phyloP scores from a whole-genome alignment of 2,797 vertebrate species.

The Nasua narica region DNA sequence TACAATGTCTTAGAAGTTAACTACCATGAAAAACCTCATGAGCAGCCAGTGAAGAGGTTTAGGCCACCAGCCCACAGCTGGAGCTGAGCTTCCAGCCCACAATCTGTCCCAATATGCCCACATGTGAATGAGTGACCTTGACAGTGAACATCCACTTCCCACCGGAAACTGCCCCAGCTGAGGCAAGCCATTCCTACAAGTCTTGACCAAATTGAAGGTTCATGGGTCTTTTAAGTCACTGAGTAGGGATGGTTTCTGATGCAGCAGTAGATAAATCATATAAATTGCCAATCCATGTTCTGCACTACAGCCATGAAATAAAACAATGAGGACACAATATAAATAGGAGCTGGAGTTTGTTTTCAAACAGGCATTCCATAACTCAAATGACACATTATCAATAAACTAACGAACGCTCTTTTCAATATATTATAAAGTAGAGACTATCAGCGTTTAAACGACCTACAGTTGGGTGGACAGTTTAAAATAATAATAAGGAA shows the following conservation, averaged over 20 bases:
- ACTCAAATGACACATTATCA: neutral
- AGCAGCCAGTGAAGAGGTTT: neutral
- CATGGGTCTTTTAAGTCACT: neutral
- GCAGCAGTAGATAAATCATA: neutral
- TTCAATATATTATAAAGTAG: neutral
- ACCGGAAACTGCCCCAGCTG: neutral
- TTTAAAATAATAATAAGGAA: neutral
- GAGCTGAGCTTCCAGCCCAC: neutral
- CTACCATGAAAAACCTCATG: neutral
- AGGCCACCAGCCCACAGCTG: neutral
- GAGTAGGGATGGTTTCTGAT: neutral
- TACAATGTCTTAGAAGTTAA: neutral
- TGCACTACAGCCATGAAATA: neutral
- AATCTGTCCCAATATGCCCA: neutral
- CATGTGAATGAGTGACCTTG: neutral
- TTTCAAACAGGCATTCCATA: neutral
- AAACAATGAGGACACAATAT: neutral
- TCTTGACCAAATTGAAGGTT: neutral
- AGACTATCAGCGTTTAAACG: neutral
- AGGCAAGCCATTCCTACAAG: neutral
- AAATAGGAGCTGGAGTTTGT: neutral
- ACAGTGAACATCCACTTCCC: neutral
- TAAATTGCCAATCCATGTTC: neutral
- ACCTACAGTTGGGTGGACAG: neutral
- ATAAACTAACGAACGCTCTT: neutral